Base-by-base conservation (phyloP, 2,797 vertebrate genomes). In the Fringilla coelebs region DNA sequence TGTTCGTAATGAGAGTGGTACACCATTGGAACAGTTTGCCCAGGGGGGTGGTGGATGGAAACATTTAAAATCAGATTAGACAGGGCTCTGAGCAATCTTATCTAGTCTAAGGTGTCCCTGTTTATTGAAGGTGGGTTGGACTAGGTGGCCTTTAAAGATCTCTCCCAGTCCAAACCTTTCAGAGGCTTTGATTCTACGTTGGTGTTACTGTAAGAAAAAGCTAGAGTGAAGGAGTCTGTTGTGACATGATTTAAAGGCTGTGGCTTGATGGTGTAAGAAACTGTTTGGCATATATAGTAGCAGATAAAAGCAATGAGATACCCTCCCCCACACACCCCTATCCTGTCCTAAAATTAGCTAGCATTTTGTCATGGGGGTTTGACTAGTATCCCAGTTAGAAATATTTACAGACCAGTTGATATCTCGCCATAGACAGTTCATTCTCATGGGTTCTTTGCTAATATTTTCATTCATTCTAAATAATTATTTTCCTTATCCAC, bases 1-100 rank as follows among this genome's bases (percentile, higher is more conserved):
- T 36, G 4, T 16, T 81, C 34, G 15, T 2, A 0, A 17, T 26
- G 7, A 52, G 17, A 51, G 6, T 11, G 5, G 7, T 40, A 17
- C 52, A 70, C n/a, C 21, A 38, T 15, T 36, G 25, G 18, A 45
- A 58, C 6, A 38, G 3, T 25, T 19, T 63, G 36, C 12, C 20
- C 29, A n/a, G 36, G 17, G 20, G n/a, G 20, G 20, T 34, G 21
- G 32, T 63, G 26, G 13, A 57, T 38, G 25, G 36, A 19, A 51
- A 24, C 14, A n/a, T 20, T 68, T 38, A 63, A 45, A 2, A 1
- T 55, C 32, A 43, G 32, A 63, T n/a, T 57, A 38, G 14, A 22
- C 28, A 49, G 7, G 24, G 24, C 11, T 29, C 32, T 63, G 29
- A 45, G 14, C 24, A 36, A 10, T 32, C 5, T 51, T 49, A 36